These are phyloP conservation scores for Apodemia duryi DNA, from an alignment of 2,888 invertebrate species.

Conservation along the genomic window DNA sequence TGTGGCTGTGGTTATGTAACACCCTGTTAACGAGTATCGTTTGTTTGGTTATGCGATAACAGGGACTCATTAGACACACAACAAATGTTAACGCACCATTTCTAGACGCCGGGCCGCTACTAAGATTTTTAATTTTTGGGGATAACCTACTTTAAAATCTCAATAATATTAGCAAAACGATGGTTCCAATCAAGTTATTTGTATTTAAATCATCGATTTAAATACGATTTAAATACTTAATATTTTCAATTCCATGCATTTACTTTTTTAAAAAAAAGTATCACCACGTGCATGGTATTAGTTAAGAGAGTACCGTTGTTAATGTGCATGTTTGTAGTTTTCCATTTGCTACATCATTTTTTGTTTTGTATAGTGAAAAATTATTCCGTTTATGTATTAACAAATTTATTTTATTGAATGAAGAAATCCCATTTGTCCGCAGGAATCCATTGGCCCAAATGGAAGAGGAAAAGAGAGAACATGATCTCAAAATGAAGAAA, in stretches of 20 bases:
- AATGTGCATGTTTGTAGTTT: constrained; percentile 1
- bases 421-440: constrained; percentile 47
- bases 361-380: neutral
- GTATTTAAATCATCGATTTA: too few relatives aligned
- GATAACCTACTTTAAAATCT: too few relatives aligned
- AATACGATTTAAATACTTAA: too few relatives aligned
- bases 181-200: too few relatives aligned
- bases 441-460: constrained; percentile 99
- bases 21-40: too few relatives aligned
- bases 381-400: neutral
- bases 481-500: constrained; percentile 98
- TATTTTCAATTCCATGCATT: neutral
- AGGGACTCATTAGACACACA: too few relatives aligned
- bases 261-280: neutral
- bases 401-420: constrained; percentile 19
- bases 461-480: constrained; percentile 98
- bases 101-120: too few relatives aligned
- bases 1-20: too few relatives aligned
- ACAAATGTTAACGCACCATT: too few relatives aligned
- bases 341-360: neutral
- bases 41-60: too few relatives aligned
- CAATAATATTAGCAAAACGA: too few relatives aligned
- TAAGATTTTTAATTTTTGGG: too few relatives aligned
- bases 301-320: neutral
- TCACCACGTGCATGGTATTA: neutral